A percentile compares a stretch with the other conserved stretches of the same genome.
These are phyloP conservation scores for Furcula furcula DNA, from an alignment of 2,888 invertebrate genomes.

Conservation along the genomic window DNA sequence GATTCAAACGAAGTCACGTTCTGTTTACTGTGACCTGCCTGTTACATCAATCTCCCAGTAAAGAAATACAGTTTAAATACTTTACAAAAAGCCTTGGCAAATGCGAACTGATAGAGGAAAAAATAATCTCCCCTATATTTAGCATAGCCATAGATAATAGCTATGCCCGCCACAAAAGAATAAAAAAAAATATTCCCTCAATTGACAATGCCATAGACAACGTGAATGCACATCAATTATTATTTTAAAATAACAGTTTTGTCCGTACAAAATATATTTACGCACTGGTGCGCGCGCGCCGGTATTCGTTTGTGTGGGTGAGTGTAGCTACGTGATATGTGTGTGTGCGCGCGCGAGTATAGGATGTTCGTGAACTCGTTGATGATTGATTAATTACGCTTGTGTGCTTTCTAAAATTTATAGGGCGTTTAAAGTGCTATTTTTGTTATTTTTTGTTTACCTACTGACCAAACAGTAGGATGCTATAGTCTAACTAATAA, in stretches of 20 bases:
- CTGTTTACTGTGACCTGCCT: too few relatives aligned
- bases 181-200: slow-evolving; percentile 44
- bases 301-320: slow-evolving; percentile 25
- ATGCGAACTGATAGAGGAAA: slow-evolving; percentile 15
- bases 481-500: too few relatives aligned
- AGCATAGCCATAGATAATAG: slow-evolving; percentile 45
- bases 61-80: too few relatives aligned
- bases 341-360: slow-evolving; percentile 41
- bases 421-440: slow-evolving; percentile 26
- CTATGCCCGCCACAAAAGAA: slow-evolving; percentile 49
- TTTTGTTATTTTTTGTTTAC: neutral
- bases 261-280: slow-evolving; percentile 78
- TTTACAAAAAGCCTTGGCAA: slow-evolving; percentile 13
- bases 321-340: slow-evolving; percentile 9
- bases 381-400: slow-evolving; percentile 64
- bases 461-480: too few relatives aligned
- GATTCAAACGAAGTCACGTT: too few relatives aligned
- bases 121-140: slow-evolving; percentile 21
- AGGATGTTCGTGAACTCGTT: slow-evolving; percentile 58
- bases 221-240: slow-evolving; percentile 71
- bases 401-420: slow-evolving; percentile 55
- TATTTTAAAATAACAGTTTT: slow-evolving; percentile 81
- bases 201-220: slow-evolving; percentile 62
- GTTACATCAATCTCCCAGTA: too few relatives aligned
- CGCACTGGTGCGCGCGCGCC: slow-evolving; percentile 56